Evolutionary conservation across 2,113 vertebrate genomes (phyloP), one percentile per base, ranked within the genome.

Genomic region (Polypterus senegalus): DNA sequence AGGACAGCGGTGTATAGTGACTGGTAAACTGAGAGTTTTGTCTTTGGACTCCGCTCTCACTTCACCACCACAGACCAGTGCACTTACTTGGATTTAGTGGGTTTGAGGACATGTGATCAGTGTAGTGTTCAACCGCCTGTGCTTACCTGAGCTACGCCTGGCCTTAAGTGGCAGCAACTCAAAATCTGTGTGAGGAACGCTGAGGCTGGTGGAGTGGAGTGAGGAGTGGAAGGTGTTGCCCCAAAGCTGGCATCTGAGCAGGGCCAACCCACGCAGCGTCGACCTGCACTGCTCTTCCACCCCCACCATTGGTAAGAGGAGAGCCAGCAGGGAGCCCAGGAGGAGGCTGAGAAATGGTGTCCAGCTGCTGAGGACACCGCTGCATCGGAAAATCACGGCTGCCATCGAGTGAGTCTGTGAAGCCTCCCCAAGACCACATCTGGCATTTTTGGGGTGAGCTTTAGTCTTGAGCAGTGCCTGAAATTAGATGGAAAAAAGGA

Each of bases 91-190:
- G 27, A 27, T 27, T 27, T 27, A 27, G 27, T 27, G 27, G 27
- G 27, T 27, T 27, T 27, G 27, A 27, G 27, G 27, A 27, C 27
- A 27, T 27, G 27, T 27, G 27, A 27, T 1, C 27, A 27, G 27
- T 27, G 27, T 27, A 27, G 27, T 27, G 27, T 27, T 27, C 27
- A 27, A 57, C 56, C 5, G 49, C 2, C 6, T 3, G 9, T 9
- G 27, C 81, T 72, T 76, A 98, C 95, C 93, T 85, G 86, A 74
- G 68, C 81, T 80, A 0, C 87, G 83, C 71, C 88, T 92, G 67
- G 80, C 68, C 66, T 78, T 90, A 51, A 82, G 73, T 55, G 88
- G 88, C 73, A 93, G 78, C 49, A 93, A 73, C 58, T 87, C 83
- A 0, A 90, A 66, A 0, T 76, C 83, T 0, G 76, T 77, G 47